These are phyloP conservation scores for Accipiter cooperii DNA, from an alignment of 2,113 vertebrate species.

Conservation along the genomic window DNA sequence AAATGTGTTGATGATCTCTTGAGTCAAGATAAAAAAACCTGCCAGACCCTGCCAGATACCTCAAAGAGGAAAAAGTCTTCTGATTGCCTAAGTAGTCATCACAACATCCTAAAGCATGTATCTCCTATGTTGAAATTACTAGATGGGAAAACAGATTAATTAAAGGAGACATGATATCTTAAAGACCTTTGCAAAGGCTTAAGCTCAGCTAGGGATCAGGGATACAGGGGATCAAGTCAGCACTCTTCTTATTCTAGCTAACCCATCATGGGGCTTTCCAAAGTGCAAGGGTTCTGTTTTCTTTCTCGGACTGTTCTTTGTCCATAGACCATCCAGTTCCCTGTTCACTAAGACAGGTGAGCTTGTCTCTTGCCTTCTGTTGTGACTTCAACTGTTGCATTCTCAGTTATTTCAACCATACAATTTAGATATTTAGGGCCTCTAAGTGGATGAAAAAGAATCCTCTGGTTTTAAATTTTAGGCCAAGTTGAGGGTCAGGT, in stretches of 20 bases:
- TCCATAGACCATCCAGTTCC: not conserved
- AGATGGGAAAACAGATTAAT: conserved; percentile 1
- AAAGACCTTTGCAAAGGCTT: conserved; percentile 29
- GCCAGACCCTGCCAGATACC: not conserved
- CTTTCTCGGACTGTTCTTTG: not conserved
- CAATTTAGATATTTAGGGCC: not conserved
- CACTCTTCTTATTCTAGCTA: not conserved
- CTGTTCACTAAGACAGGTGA: not conserved
- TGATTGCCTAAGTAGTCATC: not conserved
- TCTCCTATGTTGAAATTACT: not conserved
- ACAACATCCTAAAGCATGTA: not conserved
- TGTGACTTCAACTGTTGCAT: not conserved
- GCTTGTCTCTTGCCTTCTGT: not conserved
- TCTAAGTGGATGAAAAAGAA: not conserved
- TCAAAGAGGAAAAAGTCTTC: not conserved
- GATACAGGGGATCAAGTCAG: not conserved
- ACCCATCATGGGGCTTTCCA: not conserved
- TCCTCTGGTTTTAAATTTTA: not conserved
- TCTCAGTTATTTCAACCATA: not conserved
- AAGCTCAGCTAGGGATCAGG: not conserved
- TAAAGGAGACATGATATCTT: not conserved
- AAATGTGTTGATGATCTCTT: not conserved
- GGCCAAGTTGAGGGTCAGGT: not conserved
- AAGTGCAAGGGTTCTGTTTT: not conserved
- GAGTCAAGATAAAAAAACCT: conserved; percentile 1